These are phyloP conservation scores for Steinernema khuongi DNA, from an alignment of 1,140 invertebrate species.

Conservation along the genomic window DNA sequence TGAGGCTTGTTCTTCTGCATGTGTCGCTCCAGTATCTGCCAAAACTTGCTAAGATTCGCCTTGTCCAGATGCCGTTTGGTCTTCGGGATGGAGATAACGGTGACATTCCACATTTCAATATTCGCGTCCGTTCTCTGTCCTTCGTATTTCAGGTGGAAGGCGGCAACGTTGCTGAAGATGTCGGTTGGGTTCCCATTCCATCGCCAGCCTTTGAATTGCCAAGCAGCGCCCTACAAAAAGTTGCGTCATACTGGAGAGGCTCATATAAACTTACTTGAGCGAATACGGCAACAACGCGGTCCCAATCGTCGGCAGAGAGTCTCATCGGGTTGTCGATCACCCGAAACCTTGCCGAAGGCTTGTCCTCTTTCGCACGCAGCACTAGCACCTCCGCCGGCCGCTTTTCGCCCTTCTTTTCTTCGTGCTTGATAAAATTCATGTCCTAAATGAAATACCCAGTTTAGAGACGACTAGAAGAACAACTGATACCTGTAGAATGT, in stretches of 20 bases:
- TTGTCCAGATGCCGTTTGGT: slow-evolving; percentile 90
- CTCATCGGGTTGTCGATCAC: slow-evolving; percentile 92
- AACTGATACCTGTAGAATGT: slow-evolving; percentile 81
- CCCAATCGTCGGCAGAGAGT: slow-evolving; percentile 86
- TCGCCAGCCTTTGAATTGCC: slow-evolving; percentile 99
- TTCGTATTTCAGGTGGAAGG: slow-evolving; percentile 92
- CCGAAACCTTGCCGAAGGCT: slow-evolving; percentile 74
- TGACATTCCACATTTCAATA: slow-evolving; percentile 89
- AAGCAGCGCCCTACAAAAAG: slow-evolving; percentile 77
- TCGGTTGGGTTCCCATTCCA: slow-evolving; percentile 95
- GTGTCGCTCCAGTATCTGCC: slow-evolving; percentile 91
- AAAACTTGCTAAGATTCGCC: slow-evolving; percentile 86
- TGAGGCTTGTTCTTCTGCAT: slow-evolving; percentile 85
- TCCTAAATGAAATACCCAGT: slow-evolving; percentile 60
- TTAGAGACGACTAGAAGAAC: slow-evolving; percentile 9
- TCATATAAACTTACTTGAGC: slow-evolving; percentile 65
- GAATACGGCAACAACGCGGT: slow-evolving; percentile 94
- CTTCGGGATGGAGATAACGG: slow-evolving; percentile 79
- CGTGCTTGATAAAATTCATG: slow-evolving; percentile 70
- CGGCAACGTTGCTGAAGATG: slow-evolving; percentile 91
- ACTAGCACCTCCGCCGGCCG: slow-evolving; percentile 89
- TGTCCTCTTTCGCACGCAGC: slow-evolving; percentile 70
- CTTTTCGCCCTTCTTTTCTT: slow-evolving; percentile 80
- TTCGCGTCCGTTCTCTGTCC: slow-evolving; percentile 88
- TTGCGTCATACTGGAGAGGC: background rate